These are phyloP conservation scores for Melanostoma scalare DNA, from an alignment of 2,888 invertebrate species.

Conservation along the genomic window DNA sequence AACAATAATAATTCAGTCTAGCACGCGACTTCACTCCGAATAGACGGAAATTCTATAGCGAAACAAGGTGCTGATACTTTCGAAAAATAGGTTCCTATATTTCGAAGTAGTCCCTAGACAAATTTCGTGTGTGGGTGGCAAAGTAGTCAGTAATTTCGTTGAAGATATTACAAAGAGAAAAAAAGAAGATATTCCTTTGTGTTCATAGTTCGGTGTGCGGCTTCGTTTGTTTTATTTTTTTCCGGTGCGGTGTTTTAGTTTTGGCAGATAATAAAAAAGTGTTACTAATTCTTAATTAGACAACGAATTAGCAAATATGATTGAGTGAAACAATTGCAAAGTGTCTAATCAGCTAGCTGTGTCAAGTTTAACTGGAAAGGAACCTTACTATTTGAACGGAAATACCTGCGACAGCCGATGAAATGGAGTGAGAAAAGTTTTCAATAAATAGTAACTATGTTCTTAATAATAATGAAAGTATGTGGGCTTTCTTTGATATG, in stretches of 20 bases:
- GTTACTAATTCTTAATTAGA: constrained; percentile 29
- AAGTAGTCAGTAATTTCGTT: too few species aligned
- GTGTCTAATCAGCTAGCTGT: neutral
- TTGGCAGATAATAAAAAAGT: constrained; percentile 10
- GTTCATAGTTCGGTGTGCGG: too few species aligned
- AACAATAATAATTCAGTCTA: constrained; percentile 74
- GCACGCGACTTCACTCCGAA: constrained; percentile 75
- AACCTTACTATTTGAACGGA: neutral
- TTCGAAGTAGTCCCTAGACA: too few species aligned
- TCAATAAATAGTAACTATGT: neutral
- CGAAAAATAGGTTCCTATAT: too few species aligned
- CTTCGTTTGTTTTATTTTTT: neutral
- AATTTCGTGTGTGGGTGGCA: too few species aligned
- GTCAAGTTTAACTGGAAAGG: constrained; percentile 6
- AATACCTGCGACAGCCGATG: neutral
- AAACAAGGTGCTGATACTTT: too few species aligned
- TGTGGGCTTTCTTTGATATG: too few species aligned
- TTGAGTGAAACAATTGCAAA: constrained; percentile 20
- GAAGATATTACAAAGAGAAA: too few species aligned
- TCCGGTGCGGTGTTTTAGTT: constrained; percentile 18
- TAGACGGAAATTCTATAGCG: constrained; percentile 55
- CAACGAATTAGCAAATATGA: constrained; percentile 17
- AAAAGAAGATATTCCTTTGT: too few species aligned
- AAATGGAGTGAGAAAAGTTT: constrained; percentile 17
- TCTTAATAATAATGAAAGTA: too few species aligned